Evolutionary conservation across 1,140 invertebrate genomes (phyloP).

Genomic region (Brachionus sp.): DNA sequence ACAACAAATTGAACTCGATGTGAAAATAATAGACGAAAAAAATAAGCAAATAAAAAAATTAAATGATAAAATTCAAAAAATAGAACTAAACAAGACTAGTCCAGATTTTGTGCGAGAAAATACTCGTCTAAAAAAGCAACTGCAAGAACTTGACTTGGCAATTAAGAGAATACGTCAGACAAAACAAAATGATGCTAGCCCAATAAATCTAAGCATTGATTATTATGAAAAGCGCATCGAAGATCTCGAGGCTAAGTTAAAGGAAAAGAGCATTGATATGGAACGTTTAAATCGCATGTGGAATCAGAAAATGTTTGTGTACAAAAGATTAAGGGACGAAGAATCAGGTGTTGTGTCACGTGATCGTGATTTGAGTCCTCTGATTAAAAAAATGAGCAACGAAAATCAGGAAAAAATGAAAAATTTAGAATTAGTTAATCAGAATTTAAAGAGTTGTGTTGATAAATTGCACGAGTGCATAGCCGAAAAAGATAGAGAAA

Average conservation of each 20-base stretch:
- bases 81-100: background rate
- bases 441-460: background rate
- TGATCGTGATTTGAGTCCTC: background rate
- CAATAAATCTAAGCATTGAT: slow-evolving; percentile 24
- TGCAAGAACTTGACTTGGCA: background rate
- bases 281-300: slow-evolving; percentile 15
- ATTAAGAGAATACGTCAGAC: background rate
- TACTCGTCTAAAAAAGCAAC: slow-evolving; percentile 9
- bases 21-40: slow-evolving; percentile 10
- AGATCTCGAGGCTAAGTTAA: background rate
- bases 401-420: background rate
- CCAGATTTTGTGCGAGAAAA: background rate
- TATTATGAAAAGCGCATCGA: slow-evolving; percentile 16
- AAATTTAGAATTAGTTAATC: background rate
- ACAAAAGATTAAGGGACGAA: background rate
- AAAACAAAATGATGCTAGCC: background rate
- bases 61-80: slow-evolving; percentile 4
- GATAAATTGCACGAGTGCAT: background rate
- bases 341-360: background rate
- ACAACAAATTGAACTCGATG: slow-evolving; percentile 16
- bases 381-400: background rate
- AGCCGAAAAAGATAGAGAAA: background rate
- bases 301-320: slow-evolving; percentile 7
- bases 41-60: slow-evolving; percentile 15
- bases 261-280: background rate